Percentiles rank a stretch among this genome's conserved stretches.
These are phyloP conservation scores for Machaerirhynchus nigripectus DNA, from an alignment of 2,113 vertebrate genomes.

Conservation along the genomic window DNA sequence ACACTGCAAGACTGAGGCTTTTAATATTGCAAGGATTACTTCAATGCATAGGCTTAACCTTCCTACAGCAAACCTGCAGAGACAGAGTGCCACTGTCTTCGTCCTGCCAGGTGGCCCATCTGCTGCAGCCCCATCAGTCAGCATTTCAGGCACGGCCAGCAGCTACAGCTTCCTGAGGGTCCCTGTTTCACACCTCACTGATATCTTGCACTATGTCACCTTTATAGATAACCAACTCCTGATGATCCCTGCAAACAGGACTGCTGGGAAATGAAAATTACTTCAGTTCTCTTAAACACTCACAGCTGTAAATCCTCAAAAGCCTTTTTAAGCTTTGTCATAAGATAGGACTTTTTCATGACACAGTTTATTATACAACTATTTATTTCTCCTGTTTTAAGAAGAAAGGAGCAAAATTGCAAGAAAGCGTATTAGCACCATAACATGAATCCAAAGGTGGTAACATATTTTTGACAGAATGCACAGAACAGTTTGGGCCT, in stretches of 20 bases:
- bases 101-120: accelerated
- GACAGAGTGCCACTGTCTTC: neutral
- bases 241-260: neutral
- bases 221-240: accelerated
- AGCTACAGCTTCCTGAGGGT: neutral
- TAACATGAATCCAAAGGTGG: neutral
- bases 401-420: neutral
- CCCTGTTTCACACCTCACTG: neutral
- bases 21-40: neutral
- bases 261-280: neutral
- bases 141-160: neutral
- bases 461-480: neutral
- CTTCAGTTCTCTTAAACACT: neutral
- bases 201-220: neutral
- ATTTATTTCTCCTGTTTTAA: neutral
- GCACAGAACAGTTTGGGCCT: neutral
- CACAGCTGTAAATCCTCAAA: neutral
- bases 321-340: neutral
- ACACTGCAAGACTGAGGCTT: neutral
- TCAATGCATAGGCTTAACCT: neutral
- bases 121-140: neutral
- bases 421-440: neutral
- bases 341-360: neutral
- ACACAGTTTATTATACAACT: neutral
- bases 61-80: neutral